These are phyloP conservation scores for Agrilus cyanescens DNA, from an alignment of 2,888 invertebrate species.

Conservation along the genomic window DNA sequence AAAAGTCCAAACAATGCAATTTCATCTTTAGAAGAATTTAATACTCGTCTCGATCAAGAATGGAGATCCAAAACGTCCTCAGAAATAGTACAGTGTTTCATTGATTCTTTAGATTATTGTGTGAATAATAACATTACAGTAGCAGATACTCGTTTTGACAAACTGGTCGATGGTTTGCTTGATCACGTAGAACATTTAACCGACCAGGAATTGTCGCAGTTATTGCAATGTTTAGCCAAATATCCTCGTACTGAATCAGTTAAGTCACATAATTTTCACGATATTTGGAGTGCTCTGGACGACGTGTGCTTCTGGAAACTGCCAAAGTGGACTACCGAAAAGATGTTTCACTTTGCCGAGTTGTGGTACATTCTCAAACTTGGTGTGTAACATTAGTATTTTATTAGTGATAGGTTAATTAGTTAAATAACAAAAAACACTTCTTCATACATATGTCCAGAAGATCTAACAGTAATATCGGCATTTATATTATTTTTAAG, in stretches of 20 bases:
- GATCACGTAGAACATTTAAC: slow-evolving; percentile 42
- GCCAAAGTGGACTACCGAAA: slow-evolving; percentile 40
- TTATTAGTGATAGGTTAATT: neutral
- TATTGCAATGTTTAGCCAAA: slow-evolving; percentile 40
- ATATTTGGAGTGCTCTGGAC: slow-evolving; percentile 57
- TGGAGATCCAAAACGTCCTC: slow-evolving; percentile 22
- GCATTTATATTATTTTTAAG: no score
- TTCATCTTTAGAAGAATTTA: slow-evolving; percentile 15
- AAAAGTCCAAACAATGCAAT: slow-evolving; percentile 2
- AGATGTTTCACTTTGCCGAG: slow-evolving; percentile 47
- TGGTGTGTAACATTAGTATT: slow-evolving; percentile 18
- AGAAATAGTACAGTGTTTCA: slow-evolving; percentile 28
- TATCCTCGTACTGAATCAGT: slow-evolving; percentile 43
- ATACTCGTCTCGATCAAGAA: slow-evolving; percentile 17
- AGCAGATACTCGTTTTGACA: slow-evolving; percentile 29
- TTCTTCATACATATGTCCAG: no score
- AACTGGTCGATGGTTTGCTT: slow-evolving; percentile 32
- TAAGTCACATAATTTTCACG: slow-evolving; percentile 46
- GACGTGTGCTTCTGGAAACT: slow-evolving; percentile 43
- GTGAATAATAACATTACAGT: slow-evolving; percentile 23
- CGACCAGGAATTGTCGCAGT: slow-evolving; percentile 43
- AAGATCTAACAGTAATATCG: no score
- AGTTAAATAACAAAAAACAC: no score
- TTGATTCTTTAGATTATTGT: slow-evolving; percentile 22
- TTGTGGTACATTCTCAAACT: slow-evolving; percentile 50